Evolutionary conservation across 2,888 invertebrate species (phyloP).

Genomic region (Eubasilissa splendida): DNA sequence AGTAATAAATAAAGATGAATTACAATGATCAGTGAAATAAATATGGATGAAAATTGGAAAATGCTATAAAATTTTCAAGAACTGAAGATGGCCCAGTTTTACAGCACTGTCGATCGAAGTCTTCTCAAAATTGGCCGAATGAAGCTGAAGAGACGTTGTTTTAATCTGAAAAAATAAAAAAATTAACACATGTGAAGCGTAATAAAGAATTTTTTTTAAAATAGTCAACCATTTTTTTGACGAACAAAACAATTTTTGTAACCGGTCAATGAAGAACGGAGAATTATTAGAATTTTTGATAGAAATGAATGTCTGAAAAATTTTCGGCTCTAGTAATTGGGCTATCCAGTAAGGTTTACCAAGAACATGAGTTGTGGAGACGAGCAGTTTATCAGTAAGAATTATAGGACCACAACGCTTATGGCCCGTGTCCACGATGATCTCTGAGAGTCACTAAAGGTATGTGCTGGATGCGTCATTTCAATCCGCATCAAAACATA

Average conservation of each 20-base stretch:
- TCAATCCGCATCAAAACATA: no score
- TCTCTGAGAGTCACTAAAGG: no score
- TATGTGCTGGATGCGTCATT: no score
- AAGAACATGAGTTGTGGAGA: no score
- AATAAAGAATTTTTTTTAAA: no score
- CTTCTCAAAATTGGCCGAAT: conserved; percentile 71
- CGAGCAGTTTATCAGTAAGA: no score
- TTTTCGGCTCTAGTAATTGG: background rate
- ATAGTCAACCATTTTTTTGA: background rate
- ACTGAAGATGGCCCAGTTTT: background rate
- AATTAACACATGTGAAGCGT: background rate
- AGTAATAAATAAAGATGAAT: background rate
- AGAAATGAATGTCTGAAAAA: background rate
- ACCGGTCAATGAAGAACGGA: no score
- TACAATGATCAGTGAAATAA: conserved; percentile 10
- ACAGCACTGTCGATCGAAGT: conserved; percentile 58
- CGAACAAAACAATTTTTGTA: background rate
- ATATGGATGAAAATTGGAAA: background rate
- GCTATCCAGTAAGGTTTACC: no score
- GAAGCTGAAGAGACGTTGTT: conserved; percentile 70
- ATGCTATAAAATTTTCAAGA: background rate
- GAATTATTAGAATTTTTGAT: background rate
- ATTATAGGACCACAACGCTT: no score
- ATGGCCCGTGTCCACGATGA: no score
- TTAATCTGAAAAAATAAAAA: conserved; percentile 67